Conservation (phyloP, 2,113 vertebrate species). For the Motacilla alba region DNA sequence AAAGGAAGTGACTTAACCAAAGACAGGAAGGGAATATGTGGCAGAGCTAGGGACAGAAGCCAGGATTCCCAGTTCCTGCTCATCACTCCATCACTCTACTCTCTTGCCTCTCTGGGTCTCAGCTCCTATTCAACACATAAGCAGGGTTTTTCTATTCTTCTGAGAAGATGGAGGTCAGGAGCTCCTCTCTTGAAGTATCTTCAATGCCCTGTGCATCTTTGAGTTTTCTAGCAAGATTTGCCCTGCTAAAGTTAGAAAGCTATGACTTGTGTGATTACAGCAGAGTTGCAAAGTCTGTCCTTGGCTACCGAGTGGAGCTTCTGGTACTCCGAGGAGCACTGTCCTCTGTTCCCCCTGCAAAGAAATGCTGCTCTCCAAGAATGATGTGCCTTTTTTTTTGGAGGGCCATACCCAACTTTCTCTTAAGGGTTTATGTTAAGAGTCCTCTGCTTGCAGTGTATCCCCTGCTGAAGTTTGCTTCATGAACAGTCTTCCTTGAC, state of each 20-base stretch:
- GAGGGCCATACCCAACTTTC: neutral
- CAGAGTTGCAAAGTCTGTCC: neutral
- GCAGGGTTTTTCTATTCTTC: neutral
- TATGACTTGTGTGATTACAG: fast-evolving
- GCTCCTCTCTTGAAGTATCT: neutral
- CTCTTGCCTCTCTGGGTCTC: neutral
- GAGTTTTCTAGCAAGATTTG: neutral
- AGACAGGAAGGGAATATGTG: conserved; percentile 30
- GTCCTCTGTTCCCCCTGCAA: neutral
- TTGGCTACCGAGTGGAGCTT: fast-evolving
- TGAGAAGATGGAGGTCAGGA: neutral
- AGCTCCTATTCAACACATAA: neutral
- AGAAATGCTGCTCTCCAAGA: neutral
- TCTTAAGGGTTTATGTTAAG: neutral
- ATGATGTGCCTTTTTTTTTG: neutral
- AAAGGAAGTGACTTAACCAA: conserved; percentile 24
- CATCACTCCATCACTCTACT: neutral
- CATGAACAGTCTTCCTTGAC: fast-evolving
- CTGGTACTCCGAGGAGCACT: neutral
- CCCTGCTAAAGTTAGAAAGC: neutral
- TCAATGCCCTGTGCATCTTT: fast-evolving
- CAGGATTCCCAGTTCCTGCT: neutral
- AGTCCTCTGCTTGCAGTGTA: neutral
- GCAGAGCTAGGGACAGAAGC: neutral
- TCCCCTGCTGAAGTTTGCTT: neutral